These are phyloP conservation scores for Labroides dimidiatus DNA, from an alignment of 2,797 vertebrate species.

Conservation along the genomic window DNA sequence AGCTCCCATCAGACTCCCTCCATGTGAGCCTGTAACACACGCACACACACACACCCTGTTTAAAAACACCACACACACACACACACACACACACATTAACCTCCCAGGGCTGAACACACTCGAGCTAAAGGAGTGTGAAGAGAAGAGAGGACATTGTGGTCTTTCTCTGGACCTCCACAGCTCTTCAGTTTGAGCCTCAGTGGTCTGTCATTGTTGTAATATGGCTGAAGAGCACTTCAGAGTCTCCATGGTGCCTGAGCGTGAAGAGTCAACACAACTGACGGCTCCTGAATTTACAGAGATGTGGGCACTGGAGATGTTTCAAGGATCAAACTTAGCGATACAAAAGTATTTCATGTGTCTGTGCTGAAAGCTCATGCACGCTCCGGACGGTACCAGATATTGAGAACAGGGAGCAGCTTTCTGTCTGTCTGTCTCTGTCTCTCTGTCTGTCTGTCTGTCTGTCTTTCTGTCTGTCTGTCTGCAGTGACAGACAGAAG, in stretches of 20 bases:
- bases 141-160: slow-evolving; percentile 15
- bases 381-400: neutral
- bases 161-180: slow-evolving; percentile 33
- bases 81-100: neutral
- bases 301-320: neutral
- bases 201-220: slow-evolving; percentile 20
- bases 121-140: neutral
- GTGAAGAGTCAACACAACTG: slow-evolving; percentile 16
- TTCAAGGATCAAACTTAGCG: neutral
- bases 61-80: slow-evolving; percentile 1
- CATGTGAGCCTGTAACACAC: too few relatives aligned
- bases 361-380: too few relatives aligned
- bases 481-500: neutral
- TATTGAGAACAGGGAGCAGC: neutral
- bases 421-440: neutral
- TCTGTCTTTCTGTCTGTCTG: neutral
- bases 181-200: slow-evolving; percentile 32
- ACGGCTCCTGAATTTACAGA: slow-evolving; percentile 11
- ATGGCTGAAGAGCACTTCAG: slow-evolving; percentile 38
- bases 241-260: slow-evolving; percentile 16
- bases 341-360: neutral
- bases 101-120: slow-evolving; percentile 6
- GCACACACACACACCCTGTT: neutral
- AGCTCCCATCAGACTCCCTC: slow-evolving; percentile 15
- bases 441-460: too few relatives aligned